A percentile compares a stretch with the other conserved stretches of the same genome.
phyloP scores from a whole-genome alignment of 1,140 invertebrate genomes.

The Euschistus heros region DNA sequence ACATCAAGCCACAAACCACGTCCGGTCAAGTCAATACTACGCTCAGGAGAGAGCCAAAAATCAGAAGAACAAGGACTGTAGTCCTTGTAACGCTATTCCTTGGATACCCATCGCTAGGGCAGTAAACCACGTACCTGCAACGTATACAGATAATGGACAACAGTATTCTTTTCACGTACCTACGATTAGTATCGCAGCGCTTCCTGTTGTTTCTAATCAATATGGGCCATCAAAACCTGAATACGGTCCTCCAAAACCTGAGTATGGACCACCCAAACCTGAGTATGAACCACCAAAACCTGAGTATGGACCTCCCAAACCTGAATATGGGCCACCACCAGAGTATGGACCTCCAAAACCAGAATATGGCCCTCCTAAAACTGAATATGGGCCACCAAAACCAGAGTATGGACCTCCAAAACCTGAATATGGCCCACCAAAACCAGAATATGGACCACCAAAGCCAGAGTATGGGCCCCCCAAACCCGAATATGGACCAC shows the following conservation, averaged over 20 bases:
- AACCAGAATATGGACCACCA: slow-evolving; percentile 17
- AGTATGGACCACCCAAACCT: slow-evolving; percentile 21
- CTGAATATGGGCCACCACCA: slow-evolving; percentile 21
- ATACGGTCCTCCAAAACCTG: slow-evolving; percentile 21
- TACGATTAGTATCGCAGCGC: slow-evolving; percentile 19
- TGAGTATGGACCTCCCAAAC: slow-evolving; percentile 24
- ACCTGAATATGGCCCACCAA: slow-evolving; percentile 21
- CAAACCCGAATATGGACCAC: slow-evolving; percentile 23
- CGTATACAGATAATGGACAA: slow-evolving; percentile 4
- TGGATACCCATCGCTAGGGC: slow-evolving; percentile 55
- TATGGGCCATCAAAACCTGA: slow-evolving; percentile 16
- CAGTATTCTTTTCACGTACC: slow-evolving; percentile 23
- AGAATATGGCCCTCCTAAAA: slow-evolving; percentile 19
- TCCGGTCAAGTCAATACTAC: not conserved
- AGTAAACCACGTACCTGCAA: slow-evolving; percentile 14
- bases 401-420: slow-evolving; percentile 20
- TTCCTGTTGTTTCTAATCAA: slow-evolving; percentile 12
- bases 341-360: slow-evolving; percentile 24
- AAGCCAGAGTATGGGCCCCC: slow-evolving; percentile 24
- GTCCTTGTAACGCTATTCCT: slow-evolving; percentile 61
- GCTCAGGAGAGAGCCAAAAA: not conserved
- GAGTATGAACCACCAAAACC: slow-evolving; percentile 19
- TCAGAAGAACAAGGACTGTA: slow-evolving; percentile 40
- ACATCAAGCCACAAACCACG: not conserved
- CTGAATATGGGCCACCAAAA: slow-evolving; percentile 21